phyloP scores from a whole-genome alignment of 2,888 invertebrate genomes.

The Chesias legatella region DNA sequence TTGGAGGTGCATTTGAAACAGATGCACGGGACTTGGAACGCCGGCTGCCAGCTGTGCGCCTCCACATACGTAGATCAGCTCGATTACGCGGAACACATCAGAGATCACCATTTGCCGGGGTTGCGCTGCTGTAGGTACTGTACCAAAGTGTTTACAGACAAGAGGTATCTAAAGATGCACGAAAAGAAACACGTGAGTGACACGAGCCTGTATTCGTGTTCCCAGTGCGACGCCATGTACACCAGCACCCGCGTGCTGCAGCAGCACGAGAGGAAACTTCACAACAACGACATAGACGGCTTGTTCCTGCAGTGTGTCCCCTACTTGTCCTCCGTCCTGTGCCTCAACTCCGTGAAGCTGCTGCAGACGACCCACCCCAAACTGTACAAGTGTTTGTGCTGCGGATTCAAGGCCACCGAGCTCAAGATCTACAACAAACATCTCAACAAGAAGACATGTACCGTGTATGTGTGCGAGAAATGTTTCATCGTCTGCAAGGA shows the following conservation, averaged over 20 bases:
- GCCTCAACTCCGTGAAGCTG: constrained; percentile 38
- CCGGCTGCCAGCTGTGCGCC: constrained; percentile 48
- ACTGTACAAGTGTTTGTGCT: constrained; percentile 34
- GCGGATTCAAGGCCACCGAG: constrained; percentile 30
- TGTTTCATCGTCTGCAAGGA: constrained; percentile 43
- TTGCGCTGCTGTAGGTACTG: constrained; percentile 50
- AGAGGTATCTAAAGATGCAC: constrained; percentile 32
- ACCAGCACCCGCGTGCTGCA: constrained; percentile 33
- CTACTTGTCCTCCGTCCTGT: constrained; percentile 45
- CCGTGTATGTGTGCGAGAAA: constrained; percentile 36
- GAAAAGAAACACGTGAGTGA: constrained; percentile 40
- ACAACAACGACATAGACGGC: constrained; percentile 41
- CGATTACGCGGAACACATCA: constrained; percentile 47
- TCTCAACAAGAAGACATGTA: constrained; percentile 36
- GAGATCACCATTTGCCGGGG: constrained; percentile 41
- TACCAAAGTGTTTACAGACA: constrained; percentile 41
- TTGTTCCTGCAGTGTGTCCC: constrained; percentile 40
- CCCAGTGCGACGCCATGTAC: constrained; percentile 45
- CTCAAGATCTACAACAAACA: constrained; percentile 42
- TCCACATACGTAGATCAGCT: constrained; percentile 35
- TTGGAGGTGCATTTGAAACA: constrained; percentile 48
- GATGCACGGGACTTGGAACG: constrained; percentile 36
- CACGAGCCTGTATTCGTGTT: constrained; percentile 39
- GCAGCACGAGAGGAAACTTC: constrained; percentile 33
- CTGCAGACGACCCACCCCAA: constrained; percentile 4